Conservation (phyloP, 2,797 vertebrate species). For the Semaprochilodus insignis region DNA sequence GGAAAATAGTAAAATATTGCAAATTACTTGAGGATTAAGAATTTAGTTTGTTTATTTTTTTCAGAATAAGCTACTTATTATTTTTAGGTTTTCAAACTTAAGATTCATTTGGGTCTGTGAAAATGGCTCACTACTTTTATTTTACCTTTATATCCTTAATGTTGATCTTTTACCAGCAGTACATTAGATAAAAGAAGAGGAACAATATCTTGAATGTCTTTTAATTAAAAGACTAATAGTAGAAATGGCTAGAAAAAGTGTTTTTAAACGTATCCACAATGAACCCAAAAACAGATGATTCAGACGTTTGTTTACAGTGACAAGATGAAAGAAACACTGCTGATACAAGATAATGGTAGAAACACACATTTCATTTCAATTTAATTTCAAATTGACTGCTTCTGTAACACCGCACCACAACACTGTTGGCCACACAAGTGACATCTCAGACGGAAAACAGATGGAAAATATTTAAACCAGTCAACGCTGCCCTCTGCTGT, state of each 20-base stretch:
- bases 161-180: no score
- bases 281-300: neutral
- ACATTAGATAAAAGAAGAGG: no score
- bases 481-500: constrained; percentile 48
- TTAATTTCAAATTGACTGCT: constrained; percentile 1
- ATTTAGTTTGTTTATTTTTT: no score
- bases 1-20: no score
- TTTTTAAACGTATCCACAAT: neutral
- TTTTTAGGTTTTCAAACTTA: no score
- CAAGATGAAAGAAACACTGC: neutral
- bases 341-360: neutral
- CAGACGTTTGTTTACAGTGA: neutral
- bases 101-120: no score
- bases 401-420: neutral
- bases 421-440: neutral
- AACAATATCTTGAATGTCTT: neutral
- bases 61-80: no score
- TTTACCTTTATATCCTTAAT: no score
- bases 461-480: neutral
- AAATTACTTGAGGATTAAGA: no score
- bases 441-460: neutral
- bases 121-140: no score
- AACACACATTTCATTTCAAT: constrained; percentile 10
- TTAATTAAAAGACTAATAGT: neutral
- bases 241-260: neutral